Base-by-base conservation (phyloP, 1,140 invertebrate genomes). In the Aphelinus atriplicis region DNA sequence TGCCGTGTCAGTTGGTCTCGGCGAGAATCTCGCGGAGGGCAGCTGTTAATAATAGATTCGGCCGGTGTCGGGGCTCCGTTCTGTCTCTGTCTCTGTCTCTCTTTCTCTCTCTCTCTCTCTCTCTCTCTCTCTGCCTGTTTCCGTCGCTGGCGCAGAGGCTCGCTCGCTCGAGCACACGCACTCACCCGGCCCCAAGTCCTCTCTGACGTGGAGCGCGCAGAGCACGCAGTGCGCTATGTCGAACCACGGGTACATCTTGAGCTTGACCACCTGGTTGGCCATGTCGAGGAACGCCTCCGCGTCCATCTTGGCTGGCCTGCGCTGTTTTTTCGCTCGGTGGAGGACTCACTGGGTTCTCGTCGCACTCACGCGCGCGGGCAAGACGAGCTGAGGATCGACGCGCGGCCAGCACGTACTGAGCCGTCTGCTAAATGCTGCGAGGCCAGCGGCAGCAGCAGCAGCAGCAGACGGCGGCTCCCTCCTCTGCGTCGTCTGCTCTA, bases 161-260 rank as follows among this genome's bases (percentile, higher is more conserved):
- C 26, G 26, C 26, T 26, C 26, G 26, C 26, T 26, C 26, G 26
- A 26, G 26, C 26, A 26, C 26, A 26, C 26, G n/a, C n/a, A 79
- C 91, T 92, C 90, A 96, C 95, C 95, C 84, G 92, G 89, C 83
- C 96, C 96, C 81, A 98, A 92, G 91, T 99, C 98, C 88, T 99
- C 98, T 83, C 97, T 91, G 66, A 99, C 95, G 83, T 96, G 95
- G 77, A 97, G 89, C 83, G 95, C 95, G 87, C 95, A 96, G 57
- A 98, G 90, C 80, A 95, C 91, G 88, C 93, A 94, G 89, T 99
- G 96, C 76, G 97, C 97, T 82, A 98, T 94, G 87, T 99, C 98
- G 89, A 99, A 99, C 90, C 98, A 99, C 55, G 98, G 98, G 88
- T 95, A 99, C 97, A 99, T 99, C 91, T 99, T 98, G 79, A 99